Conservation (phyloP, 2,113 vertebrate genomes). For the Irena cyanogastra region DNA sequence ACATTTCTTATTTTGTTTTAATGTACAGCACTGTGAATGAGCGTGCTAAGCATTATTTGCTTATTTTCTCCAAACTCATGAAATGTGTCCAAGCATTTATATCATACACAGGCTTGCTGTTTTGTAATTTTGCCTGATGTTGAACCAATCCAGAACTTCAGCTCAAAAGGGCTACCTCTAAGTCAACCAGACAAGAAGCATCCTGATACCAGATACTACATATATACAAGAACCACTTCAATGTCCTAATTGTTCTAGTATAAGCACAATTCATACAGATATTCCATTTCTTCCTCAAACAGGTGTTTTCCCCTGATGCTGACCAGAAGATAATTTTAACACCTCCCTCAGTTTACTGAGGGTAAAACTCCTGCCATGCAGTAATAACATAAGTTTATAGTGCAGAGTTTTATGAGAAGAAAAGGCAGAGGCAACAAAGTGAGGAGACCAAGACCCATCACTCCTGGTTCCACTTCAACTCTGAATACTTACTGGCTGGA, state of each 20-base stretch:
- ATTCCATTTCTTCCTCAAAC: background rate
- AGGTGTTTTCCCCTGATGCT: background rate
- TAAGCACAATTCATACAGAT: background rate
- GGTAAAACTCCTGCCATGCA: background rate
- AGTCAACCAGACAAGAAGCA: background rate
- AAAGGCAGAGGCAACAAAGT: background rate
- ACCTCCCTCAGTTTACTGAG: background rate
- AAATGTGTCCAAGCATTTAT: background rate
- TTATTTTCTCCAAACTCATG: background rate
- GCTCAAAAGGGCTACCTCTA: background rate
- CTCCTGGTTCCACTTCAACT: background rate
- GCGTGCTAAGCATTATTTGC: background rate
- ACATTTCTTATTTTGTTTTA: background rate
- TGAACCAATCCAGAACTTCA: background rate
- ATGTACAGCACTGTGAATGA: background rate
- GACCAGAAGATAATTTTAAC: background rate
- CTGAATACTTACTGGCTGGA: background rate
- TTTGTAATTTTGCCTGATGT: background rate
- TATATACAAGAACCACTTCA: background rate
- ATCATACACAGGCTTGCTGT: background rate
- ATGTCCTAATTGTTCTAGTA: background rate
- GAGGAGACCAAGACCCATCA: background rate
- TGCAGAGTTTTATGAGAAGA: background rate
- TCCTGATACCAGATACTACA: background rate
- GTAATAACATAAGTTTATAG: background rate